Percentiles rank a stretch among this genome's conserved stretches.
Evolutionary conservation across 2,888 invertebrate genomes (phyloP).

Genomic region (Hedya salicella): DNA sequence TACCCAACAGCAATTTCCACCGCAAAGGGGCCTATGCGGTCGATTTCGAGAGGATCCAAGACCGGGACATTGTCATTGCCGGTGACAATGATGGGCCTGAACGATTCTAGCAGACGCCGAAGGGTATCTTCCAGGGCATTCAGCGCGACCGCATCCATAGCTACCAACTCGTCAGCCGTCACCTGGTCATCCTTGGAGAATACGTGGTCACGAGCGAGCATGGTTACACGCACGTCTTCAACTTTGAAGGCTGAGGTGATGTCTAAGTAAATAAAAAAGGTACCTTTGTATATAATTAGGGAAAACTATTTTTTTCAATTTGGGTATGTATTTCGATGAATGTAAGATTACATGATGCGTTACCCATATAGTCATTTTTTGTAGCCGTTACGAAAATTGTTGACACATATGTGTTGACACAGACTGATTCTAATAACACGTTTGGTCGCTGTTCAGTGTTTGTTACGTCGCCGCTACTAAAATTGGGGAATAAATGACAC

Average conservation of each 20-base stretch:
- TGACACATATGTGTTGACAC: too few relatives aligned
- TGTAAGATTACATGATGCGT: too few relatives aligned
- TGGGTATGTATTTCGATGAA: too few relatives aligned
- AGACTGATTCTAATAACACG: too few relatives aligned
- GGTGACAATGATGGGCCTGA: conserved; percentile 59
- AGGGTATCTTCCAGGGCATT: conserved; percentile 31
- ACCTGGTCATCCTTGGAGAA: conserved; percentile 16
- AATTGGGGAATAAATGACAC: too few relatives aligned
- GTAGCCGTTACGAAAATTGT: too few relatives aligned
- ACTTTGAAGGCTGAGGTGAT: conserved; percentile 6
- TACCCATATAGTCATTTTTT: too few relatives aligned
- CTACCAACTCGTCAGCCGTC: conserved; percentile 2
- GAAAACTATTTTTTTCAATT: not conserved
- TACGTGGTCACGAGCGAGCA: not conserved
- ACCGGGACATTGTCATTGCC: conserved; percentile 62
- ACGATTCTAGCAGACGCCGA: conserved; percentile 51
- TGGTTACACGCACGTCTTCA: conserved; percentile 11
- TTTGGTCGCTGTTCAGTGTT: too few relatives aligned
- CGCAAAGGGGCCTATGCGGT: conserved; percentile 33
- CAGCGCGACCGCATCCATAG: conserved; percentile 1
- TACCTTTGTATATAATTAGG: not conserved
- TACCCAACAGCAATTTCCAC: conserved; percentile 30
- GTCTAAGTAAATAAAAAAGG: not conserved
- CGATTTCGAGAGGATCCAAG: conserved; percentile 58
- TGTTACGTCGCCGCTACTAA: too few relatives aligned